These are phyloP conservation scores for Schizaphis graminum DNA, from an alignment of 2,888 invertebrate species.

Conservation along the genomic window DNA sequence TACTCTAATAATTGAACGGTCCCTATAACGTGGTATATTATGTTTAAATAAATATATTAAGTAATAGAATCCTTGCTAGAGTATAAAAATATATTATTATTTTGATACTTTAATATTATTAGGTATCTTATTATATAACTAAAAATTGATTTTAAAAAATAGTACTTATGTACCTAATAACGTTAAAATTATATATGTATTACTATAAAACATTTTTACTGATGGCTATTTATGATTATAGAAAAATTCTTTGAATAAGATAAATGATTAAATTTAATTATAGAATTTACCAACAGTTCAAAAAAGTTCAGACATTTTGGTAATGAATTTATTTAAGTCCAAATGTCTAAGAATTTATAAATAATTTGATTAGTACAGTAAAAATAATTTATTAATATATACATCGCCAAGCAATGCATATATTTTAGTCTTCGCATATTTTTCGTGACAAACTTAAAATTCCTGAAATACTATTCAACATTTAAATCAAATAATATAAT, in stretches of 20 bases:
- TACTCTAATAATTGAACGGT: conserved; percentile 49
- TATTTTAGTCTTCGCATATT: background rate
- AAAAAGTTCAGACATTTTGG: background rate
- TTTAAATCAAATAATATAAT: background rate
- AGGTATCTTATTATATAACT: background rate
- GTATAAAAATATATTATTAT: background rate
- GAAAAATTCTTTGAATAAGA: background rate
- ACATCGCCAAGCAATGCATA: background rate
- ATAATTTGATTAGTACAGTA: background rate
- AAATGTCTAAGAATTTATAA: background rate
- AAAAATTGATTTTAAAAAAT: background rate
- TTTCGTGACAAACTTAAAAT: background rate
- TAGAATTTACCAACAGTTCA: background rate
- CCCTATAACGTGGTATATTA: background rate
- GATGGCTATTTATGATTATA: background rate
- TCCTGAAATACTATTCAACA: background rate
- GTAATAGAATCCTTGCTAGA: conserved; percentile 24
- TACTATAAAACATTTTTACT: background rate
- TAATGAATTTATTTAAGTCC: background rate
- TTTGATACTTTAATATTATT: background rate
- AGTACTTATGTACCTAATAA: background rate
- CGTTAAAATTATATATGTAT: background rate
- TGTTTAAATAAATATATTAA: conserved; percentile 18
- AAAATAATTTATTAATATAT: background rate
- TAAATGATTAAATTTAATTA: background rate